Evolutionary conservation across 2,888 invertebrate species (phyloP).

Genomic region (Calameuta idolon): DNA sequence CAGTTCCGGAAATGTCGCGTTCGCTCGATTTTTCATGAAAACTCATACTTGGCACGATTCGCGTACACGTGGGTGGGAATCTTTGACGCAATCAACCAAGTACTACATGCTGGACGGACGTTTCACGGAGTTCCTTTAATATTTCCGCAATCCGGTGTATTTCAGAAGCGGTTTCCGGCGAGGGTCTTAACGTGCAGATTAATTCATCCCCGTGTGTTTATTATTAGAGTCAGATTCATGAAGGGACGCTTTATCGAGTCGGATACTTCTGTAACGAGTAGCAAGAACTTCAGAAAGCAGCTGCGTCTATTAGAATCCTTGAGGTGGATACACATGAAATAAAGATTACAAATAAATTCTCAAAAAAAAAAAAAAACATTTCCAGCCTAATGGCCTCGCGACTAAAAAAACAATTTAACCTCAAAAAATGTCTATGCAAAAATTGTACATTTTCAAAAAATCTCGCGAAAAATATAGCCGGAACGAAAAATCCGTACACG

Average conservation of each 20-base stretch:
- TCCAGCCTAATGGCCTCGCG: background rate
- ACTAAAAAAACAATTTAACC: background rate
- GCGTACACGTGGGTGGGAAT: slow-evolving; percentile 1
- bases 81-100: slow-evolving; percentile 23
- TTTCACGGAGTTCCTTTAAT: slow-evolving; percentile 27
- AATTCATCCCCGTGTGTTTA: slow-evolving; percentile 21
- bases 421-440: background rate
- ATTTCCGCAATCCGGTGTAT: slow-evolving; percentile 31
- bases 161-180: slow-evolving; percentile 31
- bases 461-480: background rate
- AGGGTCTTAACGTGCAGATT: slow-evolving; percentile 23
- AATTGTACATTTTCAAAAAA: background rate
- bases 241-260: background rate
- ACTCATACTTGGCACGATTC: background rate
- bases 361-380: too few relatives aligned
- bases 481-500: background rate
- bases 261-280: background rate
- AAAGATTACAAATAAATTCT: background rate
- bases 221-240: slow-evolving; percentile 3
- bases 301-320: background rate
- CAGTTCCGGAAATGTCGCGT: background rate
- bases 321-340: background rate
- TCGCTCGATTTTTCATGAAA: background rate
- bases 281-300: background rate
- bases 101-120: slow-evolving; percentile 1